Conservation (phyloP, 2,888 invertebrate genomes). For the Sepioteuthis lessoniana region DNA sequence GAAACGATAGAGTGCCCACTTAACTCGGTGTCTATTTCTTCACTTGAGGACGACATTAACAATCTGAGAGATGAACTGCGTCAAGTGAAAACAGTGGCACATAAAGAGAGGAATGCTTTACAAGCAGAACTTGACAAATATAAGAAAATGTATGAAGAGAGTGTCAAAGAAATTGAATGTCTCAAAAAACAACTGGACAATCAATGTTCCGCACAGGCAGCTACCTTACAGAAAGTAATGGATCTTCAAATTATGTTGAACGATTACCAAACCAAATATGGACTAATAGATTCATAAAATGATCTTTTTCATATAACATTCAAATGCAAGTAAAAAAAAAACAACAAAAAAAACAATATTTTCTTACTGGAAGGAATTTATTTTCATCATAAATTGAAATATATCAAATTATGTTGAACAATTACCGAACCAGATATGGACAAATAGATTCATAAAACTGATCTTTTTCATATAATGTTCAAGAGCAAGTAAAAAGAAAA, state of each 20-base stretch:
- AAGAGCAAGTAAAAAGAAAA: too few species aligned
- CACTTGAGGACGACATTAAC: neutral
- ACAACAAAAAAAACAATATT: neutral
- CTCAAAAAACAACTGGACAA: neutral
- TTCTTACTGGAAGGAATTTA: neutral
- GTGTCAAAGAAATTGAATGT: neutral
- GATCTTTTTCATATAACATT: too few species aligned
- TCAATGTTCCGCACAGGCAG: neutral
- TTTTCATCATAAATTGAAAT: neutral
- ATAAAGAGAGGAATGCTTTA: neutral
- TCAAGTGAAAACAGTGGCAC: neutral
- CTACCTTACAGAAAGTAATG: neutral
- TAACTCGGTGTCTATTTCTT: neutral
- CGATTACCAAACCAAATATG: conserved; percentile 17
- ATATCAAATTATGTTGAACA: too few species aligned
- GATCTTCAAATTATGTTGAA: neutral
- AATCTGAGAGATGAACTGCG: neutral
- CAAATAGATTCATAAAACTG: too few species aligned
- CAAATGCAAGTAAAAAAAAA: neutral
- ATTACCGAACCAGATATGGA: too few species aligned
- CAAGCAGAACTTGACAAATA: neutral
- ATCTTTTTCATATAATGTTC: too few species aligned
- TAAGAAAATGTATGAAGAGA: neutral
- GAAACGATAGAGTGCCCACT: neutral
- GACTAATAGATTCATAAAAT: neutral